Base-by-base conservation (phyloP, 2,113 vertebrate species). In the Amphiprion percula region DNA sequence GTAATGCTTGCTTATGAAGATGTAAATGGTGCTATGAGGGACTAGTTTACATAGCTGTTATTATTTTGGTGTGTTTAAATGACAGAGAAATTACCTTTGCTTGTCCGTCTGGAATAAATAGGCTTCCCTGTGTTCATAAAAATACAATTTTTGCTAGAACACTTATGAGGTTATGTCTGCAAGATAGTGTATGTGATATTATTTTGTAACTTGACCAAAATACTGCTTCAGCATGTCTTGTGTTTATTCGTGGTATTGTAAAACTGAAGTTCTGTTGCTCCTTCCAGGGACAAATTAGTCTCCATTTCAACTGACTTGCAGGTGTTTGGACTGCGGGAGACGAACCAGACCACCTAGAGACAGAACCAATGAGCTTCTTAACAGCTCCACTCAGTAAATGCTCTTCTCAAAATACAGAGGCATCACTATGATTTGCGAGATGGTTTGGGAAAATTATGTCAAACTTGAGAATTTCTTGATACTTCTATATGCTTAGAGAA, bases 1-100 rank as follows among this genome's bases (percentile, higher is more conserved):
- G 61, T 77, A 87, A 81, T 87, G 69, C 70, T 71, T 80, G 82
- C 86, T 92, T 91, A 90, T 91, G 87, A 90, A 82, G 76, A 92
- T 86, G 86, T 85, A 90, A 85, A 77, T 82, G 71, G 49, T 59
- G 83, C 77, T 81, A 68, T 80, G 83, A 73, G 86, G 74, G 74
- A 88, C 84, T 88, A 78, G 74, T 90, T 91, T 90, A 87, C 83
- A 68, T 67, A 52, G 75, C 80, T 81, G 65, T 87, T 88, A 91
- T 92, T 92, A 73, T 91, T 81, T 74, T 62, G 54, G 41, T 82
- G 55, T 54, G 46, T 83, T 87, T 75, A 82, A 87, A 82, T 82
- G 82, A 85, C 77, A 87, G 52, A 81, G 70, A 73, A 86, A 87
- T 72, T 85, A 75, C 54, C 55, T 63, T 30, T 66, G 66, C 77